Evolutionary conservation across 2,888 invertebrate species (phyloP).

Genomic region (Athrips mouffetella): DNA sequence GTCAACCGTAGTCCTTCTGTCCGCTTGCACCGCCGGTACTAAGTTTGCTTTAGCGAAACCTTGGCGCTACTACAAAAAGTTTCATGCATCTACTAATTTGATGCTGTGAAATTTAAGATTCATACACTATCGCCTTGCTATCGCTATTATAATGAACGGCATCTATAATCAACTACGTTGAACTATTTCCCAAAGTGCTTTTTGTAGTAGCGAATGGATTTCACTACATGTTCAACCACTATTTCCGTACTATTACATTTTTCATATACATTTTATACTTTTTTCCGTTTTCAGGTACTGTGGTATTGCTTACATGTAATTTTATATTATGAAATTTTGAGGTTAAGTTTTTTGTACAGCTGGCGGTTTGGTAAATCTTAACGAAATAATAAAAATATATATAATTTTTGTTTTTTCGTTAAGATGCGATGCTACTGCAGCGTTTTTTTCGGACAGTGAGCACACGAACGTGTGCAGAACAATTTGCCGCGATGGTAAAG

Average conservation of each 20-base stretch:
- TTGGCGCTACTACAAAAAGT: neutral
- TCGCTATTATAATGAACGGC: no score
- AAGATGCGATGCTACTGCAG: slow-evolving; percentile 15
- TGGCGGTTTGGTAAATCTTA: slow-evolving; percentile 46
- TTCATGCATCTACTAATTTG: no score
- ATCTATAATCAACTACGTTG: neutral
- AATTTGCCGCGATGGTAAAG: neutral
- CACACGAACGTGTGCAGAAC: slow-evolving; percentile 5
- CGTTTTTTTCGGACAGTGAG: slow-evolving; percentile 5
- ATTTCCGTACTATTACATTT: slow-evolving; percentile 60
- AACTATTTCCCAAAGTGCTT: neutral
- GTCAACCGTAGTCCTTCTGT: slow-evolving; percentile 7
- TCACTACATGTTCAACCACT: slow-evolving; percentile 48
- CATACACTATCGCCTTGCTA: neutral
- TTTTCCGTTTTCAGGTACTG: slow-evolving; percentile 70
- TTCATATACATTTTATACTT: slow-evolving; percentile 36
- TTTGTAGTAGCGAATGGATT: neutral
- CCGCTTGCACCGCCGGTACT: slow-evolving; percentile 11
- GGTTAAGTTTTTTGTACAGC: slow-evolving; percentile 43
- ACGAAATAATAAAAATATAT: slow-evolving; percentile 27
- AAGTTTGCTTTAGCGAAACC: slow-evolving; percentile 6
- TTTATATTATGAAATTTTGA: slow-evolving; percentile 52
- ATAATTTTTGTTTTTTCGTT: slow-evolving; percentile 6
- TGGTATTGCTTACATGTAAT: slow-evolving; percentile 74
- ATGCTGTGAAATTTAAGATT: neutral